A percentile compares a stretch with the other conserved stretches of the same genome.
Conservation (phyloP, 2,888 invertebrate genomes). For the Scaptodrosophila latifasciaeformis region DNA sequence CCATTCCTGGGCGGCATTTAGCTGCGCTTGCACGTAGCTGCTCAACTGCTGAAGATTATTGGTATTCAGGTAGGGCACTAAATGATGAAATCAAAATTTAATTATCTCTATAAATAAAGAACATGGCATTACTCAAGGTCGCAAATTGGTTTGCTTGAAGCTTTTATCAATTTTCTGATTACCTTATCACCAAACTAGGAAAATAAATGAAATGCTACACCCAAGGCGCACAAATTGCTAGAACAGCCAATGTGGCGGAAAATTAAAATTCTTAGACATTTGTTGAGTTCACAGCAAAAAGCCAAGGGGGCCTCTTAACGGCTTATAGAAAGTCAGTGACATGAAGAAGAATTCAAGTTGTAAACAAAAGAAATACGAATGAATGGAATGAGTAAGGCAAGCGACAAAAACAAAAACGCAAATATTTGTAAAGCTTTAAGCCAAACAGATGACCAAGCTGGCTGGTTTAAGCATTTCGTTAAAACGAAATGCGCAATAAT, state of each 20-base stretch:
- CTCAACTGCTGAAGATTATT: conserved; percentile 48
- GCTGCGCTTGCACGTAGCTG: conserved; percentile 49
- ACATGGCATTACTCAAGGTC: conserved; percentile 8
- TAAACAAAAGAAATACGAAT: too few species aligned
- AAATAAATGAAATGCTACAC: background rate
- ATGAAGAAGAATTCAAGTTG: too few species aligned
- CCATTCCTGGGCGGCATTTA: conserved; percentile 56
- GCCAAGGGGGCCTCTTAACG: too few species aligned
- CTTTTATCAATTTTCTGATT: background rate
- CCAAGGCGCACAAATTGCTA: too few species aligned
- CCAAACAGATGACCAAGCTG: conserved; percentile 27
- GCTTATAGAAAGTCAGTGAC: too few species aligned
- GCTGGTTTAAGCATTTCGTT: conserved; percentile 1
- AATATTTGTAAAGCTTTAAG: conserved; percentile 1
- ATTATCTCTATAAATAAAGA: conserved; percentile 11
- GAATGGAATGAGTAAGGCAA: too few species aligned
- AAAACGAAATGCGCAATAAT: conserved; percentile 50
- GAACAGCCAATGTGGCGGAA: too few species aligned
- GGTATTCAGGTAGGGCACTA: conserved; percentile 61
- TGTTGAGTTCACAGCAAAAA: background rate
- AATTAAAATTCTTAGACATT: too few species aligned
- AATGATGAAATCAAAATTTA: conserved; percentile 21
- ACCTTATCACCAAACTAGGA: too few species aligned
- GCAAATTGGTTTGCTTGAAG: conserved; percentile 20
- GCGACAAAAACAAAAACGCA: background rate